These are phyloP conservation scores for Bos javanicus DNA, from an alignment of 2,113 vertebrate species.

Conservation along the genomic window DNA sequence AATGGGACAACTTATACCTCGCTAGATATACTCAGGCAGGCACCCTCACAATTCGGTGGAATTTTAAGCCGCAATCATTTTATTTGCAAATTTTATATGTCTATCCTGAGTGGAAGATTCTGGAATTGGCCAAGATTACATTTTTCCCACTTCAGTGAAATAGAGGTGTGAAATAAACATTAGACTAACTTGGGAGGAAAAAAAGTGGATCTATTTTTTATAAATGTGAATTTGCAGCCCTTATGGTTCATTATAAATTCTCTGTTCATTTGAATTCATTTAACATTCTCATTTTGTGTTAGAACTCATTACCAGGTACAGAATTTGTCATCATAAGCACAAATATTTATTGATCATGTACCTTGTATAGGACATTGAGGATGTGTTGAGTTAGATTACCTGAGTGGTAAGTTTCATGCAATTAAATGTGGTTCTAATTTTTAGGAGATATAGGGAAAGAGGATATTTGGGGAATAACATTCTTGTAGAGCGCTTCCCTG, in stretches of 20 bases:
- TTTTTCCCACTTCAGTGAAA: not conserved
- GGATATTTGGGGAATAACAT: not conserved
- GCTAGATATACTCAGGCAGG: not conserved
- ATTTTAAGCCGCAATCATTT: not conserved
- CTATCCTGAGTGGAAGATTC: not conserved
- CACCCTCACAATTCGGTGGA: not conserved
- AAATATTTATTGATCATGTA: not conserved
- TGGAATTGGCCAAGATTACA: not conserved
- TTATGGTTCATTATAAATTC: not conserved
- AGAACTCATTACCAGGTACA: not conserved
- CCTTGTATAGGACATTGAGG: not conserved
- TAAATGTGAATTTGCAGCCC: not conserved
- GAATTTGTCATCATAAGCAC: not conserved
- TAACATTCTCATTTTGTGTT: not conserved
- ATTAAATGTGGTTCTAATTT: not conserved
- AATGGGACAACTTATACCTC: not conserved
- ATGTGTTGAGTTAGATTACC: not conserved
- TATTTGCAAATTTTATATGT: not conserved
- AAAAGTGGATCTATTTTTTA: not conserved
- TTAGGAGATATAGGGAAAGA: not conserved
- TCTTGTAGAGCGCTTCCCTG: not conserved
- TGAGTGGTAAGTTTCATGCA: not conserved
- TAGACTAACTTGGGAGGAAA: not conserved
- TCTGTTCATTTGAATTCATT: not conserved
- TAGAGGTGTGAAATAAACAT: not conserved